Conservation (phyloP, 2,113 vertebrate genomes). For the Chunga burmeisteri region DNA sequence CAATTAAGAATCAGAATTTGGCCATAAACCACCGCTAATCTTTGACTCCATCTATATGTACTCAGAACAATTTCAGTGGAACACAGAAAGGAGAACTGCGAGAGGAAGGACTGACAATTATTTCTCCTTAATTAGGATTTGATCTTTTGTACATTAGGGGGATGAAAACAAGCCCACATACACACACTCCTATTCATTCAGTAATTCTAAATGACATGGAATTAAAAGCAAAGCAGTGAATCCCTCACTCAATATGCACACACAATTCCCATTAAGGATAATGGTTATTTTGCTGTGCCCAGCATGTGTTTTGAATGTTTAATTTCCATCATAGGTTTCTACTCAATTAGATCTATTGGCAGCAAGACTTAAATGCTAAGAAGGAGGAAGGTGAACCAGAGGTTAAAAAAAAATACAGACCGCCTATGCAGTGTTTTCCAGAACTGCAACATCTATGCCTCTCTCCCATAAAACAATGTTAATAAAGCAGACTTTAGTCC, state of each 20-base stretch:
- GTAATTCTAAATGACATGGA: conserved; percentile 47
- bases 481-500: neutral
- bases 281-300: conserved; percentile 29
- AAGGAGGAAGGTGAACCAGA: conserved; percentile 1
- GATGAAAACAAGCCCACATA: conserved; percentile 21
- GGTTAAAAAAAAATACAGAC: neutral
- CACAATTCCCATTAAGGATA: neutral
- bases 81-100: neutral
- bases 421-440: neutral
- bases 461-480: neutral
- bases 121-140: conserved; percentile 35
- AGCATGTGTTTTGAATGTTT: conserved; percentile 3
- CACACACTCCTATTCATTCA: neutral
- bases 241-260: conserved; percentile 7
- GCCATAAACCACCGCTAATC: neutral
- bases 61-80: neutral
- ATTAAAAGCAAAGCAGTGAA: conserved; percentile 39
- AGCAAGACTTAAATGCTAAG: neutral
- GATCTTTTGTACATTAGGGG: conserved; percentile 9
- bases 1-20: conserved; percentile 11
- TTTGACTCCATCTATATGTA: neutral
- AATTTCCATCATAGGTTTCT: conserved; percentile 35
- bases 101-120: neutral
- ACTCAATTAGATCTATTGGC: conserved; percentile 15
- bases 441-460: neutral